phyloP scores from a whole-genome alignment of 1,140 invertebrate species.

The Sinella curviseta region DNA sequence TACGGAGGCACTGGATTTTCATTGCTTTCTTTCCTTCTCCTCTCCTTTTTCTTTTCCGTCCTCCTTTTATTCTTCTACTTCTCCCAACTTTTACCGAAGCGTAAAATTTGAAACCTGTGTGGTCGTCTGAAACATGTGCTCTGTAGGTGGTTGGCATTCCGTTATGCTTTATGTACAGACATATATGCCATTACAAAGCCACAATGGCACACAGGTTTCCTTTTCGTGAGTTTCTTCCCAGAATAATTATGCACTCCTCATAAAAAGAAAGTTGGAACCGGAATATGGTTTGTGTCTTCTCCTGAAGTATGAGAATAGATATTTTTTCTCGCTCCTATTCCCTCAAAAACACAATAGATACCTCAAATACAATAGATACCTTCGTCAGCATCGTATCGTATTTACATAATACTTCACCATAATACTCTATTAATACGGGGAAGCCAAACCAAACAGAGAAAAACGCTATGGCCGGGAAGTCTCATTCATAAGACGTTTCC shows the following conservation, averaged over 20 bases:
- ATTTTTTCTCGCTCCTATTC: neutral
- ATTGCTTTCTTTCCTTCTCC: neutral
- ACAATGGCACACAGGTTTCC: neutral
- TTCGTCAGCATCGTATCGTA: too few relatives aligned
- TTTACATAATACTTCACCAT: too few relatives aligned
- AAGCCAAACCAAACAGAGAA: too few relatives aligned
- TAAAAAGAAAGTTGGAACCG: neutral
- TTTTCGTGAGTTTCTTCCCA: neutral
- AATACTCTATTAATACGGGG: too few relatives aligned
- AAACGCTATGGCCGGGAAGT: too few relatives aligned
- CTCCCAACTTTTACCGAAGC: conserved; percentile 19
- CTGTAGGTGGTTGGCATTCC: neutral
- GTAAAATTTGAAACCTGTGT: conserved; percentile 27
- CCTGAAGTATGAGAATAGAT: too few relatives aligned
- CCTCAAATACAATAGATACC: too few relatives aligned
- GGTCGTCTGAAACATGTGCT: conserved; percentile 24
- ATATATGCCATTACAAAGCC: neutral
- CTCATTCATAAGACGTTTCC: too few relatives aligned
- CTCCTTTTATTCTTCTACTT: neutral
- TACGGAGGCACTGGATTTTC: too few relatives aligned
- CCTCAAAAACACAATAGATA: too few relatives aligned
- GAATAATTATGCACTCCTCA: neutral
- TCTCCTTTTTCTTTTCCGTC: neutral
- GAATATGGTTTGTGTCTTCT: neutral
- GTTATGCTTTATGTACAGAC: neutral